Conservation (phyloP, 2,888 invertebrate genomes). For the Minunthozetes semirufus region DNA sequence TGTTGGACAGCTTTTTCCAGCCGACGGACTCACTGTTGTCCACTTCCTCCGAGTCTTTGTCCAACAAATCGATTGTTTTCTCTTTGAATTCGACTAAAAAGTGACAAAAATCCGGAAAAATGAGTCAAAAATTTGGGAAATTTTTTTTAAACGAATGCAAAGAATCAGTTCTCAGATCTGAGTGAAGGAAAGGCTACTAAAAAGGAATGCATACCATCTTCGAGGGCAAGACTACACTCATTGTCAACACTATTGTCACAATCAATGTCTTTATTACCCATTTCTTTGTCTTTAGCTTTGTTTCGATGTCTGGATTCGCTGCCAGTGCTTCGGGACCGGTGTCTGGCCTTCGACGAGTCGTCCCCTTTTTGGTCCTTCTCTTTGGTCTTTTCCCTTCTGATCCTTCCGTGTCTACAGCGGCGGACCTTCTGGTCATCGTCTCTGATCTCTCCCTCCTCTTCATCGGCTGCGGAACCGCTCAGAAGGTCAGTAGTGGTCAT, state of each 20-base stretch:
- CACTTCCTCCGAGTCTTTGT: constrained; percentile 40
- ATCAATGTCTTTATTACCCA: background rate
- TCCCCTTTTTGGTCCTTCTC: background rate
- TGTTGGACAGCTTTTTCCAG: constrained; percentile 74
- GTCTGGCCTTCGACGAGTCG: background rate
- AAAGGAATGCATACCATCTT: background rate
- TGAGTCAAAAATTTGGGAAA: background rate
- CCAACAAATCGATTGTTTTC: constrained; percentile 35
- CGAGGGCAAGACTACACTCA: background rate
- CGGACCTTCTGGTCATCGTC: constrained; percentile 48
- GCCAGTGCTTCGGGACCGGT: background rate
- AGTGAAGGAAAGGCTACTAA: background rate
- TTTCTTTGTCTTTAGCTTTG: background rate
- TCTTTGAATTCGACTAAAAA: constrained; percentile 17
- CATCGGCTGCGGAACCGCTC: background rate
- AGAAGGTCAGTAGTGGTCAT: background rate
- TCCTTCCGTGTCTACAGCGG: constrained; percentile 30
- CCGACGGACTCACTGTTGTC: constrained; percentile 45
- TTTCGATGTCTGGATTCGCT: background rate
- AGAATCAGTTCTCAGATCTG: background rate
- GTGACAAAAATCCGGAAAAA: background rate
- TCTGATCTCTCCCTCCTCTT: constrained; percentile 53
- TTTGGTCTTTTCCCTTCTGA: background rate
- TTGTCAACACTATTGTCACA: background rate
- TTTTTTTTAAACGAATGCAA: background rate